Conservation (phyloP, 2,797 vertebrate genomes). For the Halcyon chelicuti region DNA sequence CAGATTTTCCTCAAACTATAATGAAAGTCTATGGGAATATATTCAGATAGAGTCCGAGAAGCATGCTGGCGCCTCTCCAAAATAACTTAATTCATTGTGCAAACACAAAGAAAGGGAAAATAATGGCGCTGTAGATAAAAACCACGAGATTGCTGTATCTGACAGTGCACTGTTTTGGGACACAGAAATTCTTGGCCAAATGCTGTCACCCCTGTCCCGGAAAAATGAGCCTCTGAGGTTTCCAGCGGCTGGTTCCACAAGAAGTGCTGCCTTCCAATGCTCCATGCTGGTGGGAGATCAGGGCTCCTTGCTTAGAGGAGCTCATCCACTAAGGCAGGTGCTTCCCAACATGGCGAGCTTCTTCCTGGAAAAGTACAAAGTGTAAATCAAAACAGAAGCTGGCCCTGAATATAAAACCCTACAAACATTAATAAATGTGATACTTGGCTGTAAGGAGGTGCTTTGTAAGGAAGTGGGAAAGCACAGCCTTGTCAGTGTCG, state of each 20-base stretch:
- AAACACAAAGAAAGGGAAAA: constrained; percentile 48
- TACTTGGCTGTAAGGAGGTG: rapidly evolving
- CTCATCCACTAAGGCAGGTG: neutral
- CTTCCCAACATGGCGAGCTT: neutral
- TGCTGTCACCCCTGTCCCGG: neutral
- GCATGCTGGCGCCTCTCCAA: constrained; percentile 20
- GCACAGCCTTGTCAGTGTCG: rapidly evolving
- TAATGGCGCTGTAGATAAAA: constrained; percentile 53
- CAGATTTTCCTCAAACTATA: neutral
- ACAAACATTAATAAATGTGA: neutral
- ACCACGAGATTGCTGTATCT: neutral
- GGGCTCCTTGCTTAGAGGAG: neutral
- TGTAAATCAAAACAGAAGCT: neutral
- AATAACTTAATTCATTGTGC: constrained; percentile 47
- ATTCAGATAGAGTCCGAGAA: neutral
- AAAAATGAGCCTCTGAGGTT: neutral
- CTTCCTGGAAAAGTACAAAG: neutral
- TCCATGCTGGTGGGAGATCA: rapidly evolving
- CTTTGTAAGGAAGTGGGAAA: neutral
- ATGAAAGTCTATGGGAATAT: constrained; percentile 19
- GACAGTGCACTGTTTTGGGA: neutral
- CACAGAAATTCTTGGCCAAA: neutral
- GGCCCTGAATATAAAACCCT: neutral
- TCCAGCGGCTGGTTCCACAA: neutral
- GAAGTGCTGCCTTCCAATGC: neutral